Conservation (phyloP, 2,113 vertebrate species). For the Tragulus kanchil region DNA sequence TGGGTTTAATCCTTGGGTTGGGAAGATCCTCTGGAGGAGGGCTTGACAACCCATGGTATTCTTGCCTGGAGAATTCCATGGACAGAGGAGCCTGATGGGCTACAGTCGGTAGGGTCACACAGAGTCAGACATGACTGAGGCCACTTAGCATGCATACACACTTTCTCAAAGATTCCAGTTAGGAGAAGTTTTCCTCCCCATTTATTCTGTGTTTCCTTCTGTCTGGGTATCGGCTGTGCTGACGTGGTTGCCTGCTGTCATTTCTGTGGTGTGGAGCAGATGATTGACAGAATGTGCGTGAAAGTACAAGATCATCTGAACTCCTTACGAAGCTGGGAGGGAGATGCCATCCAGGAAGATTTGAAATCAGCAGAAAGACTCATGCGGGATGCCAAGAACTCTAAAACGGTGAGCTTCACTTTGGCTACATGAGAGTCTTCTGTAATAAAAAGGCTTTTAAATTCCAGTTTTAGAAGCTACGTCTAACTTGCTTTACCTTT, state of each 20-base stretch:
- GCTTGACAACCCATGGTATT: too few relatives aligned
- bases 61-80: too few relatives aligned
- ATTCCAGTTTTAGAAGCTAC: not conserved
- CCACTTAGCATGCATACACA: too few relatives aligned
- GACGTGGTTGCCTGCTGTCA: not conserved
- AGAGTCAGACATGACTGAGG: too few relatives aligned
- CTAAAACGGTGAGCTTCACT: slow-evolving; percentile 93
- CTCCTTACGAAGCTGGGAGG: slow-evolving; percentile 93
- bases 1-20: too few relatives aligned
- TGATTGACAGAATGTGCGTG: slow-evolving; percentile 98
- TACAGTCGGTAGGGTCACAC: too few relatives aligned
- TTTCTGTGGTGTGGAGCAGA: slow-evolving; percentile 86
- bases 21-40: too few relatives aligned
- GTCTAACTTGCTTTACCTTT: not conserved
- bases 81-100: too few relatives aligned
- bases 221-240: not conserved
- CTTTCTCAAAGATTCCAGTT: not conserved
- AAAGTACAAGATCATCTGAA: slow-evolving; percentile 99
- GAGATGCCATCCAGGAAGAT: slow-evolving; percentile 94
- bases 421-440: not conserved
- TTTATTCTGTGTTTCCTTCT: not conserved
- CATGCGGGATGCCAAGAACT: slow-evolving; percentile 97
- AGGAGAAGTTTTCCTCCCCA: not conserved
- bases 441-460: not conserved
- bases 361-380: slow-evolving; percentile 94